Evolutionary conservation across 2,797 vertebrate species (phyloP), one percentile per base, ranked within the genome.

Genomic region (Adelosebastes latens): DNA sequence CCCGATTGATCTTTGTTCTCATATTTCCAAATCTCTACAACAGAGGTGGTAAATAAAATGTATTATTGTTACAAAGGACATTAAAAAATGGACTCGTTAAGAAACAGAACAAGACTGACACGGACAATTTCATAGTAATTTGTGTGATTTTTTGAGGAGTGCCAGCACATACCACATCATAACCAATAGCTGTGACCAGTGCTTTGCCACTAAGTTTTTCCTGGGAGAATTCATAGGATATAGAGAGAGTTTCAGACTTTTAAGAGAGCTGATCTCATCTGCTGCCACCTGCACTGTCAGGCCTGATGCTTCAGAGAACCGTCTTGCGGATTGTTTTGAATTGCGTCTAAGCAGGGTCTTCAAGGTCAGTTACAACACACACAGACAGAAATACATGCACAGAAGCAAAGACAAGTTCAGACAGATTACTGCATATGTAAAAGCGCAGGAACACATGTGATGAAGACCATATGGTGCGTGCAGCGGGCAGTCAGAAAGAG

Each of bases 391-490:
- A 59, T 63, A 75, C 49, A 77, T n/a, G 11, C 8, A n/a, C 58
- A 69, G 27, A 46, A 72, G 52, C 55, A 55, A 56, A 72, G 52
- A 73, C 80, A 18, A 74, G 31, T 74, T 77, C 81, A 88, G 84
- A 87, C 79, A 69, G 80, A 86, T 84, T 78, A 83, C 56, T 25
- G 75, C 74, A 58, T 75, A 61, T 82, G 82, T 84, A 84, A 79
- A 86, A 85, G 72, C 56, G 36, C n/a, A 46, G 56, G 24, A 58
- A 79, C 69, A 75, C 70, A 74, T 59, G 81, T 68, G 86, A 79
- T 64, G 68, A 12, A 66, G 80, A 69, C 72, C 92, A 92, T 92
- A 92, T 93, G 93, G 89, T 75, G 89, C 32, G 79, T 89, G 89
- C 52, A 70, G 67, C 16, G 63, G 69, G 83, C 20, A 12, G 72